Conservation (phyloP, 2,797 vertebrate species). For the Spinus olivaceus region DNA sequence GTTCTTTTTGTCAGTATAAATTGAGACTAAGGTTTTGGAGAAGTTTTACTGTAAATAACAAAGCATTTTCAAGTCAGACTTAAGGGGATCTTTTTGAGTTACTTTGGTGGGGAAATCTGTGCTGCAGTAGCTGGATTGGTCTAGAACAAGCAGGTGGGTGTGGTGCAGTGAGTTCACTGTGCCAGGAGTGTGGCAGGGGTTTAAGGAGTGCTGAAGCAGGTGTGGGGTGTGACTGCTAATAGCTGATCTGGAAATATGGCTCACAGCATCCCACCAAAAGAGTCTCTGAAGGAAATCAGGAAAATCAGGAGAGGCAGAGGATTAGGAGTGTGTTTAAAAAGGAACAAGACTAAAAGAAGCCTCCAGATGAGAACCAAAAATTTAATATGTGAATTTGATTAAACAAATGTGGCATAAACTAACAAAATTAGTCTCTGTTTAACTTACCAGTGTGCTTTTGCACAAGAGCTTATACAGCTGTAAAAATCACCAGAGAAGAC, state of each 20-base stretch:
- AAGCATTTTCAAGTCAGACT: not conserved
- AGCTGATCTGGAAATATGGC: accelerated
- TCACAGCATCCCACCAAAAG: not conserved
- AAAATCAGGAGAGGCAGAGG: not conserved
- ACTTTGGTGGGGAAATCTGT: not conserved
- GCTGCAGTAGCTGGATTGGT: not conserved
- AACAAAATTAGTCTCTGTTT: not conserved
- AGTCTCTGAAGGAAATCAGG: not conserved
- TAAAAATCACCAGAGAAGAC: not conserved
- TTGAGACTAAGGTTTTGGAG: not conserved
- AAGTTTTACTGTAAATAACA: not conserved
- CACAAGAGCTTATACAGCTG: accelerated
- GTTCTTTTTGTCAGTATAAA: not conserved
- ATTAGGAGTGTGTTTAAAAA: not conserved
- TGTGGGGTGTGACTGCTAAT: not conserved
- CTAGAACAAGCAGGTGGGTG: not conserved
- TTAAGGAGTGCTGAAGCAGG: not conserved
- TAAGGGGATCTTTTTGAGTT: not conserved
- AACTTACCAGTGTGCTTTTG: not conserved
- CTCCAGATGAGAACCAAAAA: not conserved
- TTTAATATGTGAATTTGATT: not conserved
- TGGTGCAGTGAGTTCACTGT: not conserved
- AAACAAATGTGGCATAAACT: not conserved
- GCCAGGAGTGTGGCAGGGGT: not conserved
- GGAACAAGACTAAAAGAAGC: not conserved